phyloP scores from a whole-genome alignment of 2,113 vertebrate species.

The Triplophysa tibetana region DNA sequence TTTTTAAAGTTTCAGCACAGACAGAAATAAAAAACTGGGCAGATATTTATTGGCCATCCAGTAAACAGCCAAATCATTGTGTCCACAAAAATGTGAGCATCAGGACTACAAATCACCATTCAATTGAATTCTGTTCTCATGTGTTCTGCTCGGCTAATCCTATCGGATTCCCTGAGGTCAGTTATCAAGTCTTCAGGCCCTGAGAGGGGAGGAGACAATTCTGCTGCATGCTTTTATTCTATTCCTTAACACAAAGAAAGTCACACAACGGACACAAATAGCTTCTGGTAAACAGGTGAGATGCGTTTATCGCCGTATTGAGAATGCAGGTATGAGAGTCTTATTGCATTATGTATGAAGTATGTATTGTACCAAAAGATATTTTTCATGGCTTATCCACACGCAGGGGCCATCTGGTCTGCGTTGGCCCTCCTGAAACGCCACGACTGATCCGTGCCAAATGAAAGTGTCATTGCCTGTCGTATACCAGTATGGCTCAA shows the following conservation, averaged over 20 bases:
- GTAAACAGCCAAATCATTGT: neutral
- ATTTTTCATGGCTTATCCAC: constrained; percentile 23
- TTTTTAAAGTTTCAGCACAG: neutral
- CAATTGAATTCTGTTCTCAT: constrained; percentile 10
- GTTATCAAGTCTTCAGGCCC: constrained; percentile 5
- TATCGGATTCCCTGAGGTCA: constrained; percentile 31
- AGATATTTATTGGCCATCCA: neutral
- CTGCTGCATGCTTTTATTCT: constrained; percentile 27
- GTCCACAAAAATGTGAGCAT: neutral
- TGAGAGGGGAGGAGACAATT: constrained; percentile 35
- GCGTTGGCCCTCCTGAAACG: constrained; percentile 37
- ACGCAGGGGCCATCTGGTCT: constrained; percentile 41
- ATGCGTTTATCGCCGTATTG: neutral
- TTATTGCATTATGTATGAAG: constrained; percentile 18
- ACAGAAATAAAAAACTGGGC: neutral
- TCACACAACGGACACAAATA: constrained; percentile 25
- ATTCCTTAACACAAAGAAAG: constrained; percentile 39
- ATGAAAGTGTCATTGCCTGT: neutral
- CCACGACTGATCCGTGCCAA: constrained; percentile 33
- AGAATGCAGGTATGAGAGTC: constrained; percentile 6
- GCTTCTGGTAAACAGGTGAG: constrained; percentile 4
- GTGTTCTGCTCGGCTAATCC: constrained; percentile 8
- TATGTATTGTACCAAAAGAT: constrained; percentile 6
- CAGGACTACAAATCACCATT: constrained; percentile 3
- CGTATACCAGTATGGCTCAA: neutral